A percentile compares a stretch with the other conserved stretches of the same genome.
phyloP scores from a whole-genome alignment of 1,140 invertebrate species.

The Odontomachus brunneus region DNA sequence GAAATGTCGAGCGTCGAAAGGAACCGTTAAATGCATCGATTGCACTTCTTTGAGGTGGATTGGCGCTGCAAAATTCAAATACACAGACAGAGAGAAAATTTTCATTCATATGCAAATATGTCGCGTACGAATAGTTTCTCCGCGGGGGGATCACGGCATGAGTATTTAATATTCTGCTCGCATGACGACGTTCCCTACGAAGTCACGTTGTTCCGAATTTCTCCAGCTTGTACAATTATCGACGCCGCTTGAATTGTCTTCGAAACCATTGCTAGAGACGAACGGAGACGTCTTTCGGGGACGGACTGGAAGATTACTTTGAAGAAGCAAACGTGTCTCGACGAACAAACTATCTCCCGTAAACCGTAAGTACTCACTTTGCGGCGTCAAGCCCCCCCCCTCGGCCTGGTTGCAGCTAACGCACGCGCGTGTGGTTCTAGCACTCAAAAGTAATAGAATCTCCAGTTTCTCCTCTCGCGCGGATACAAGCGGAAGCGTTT shows the following conservation, averaged over 20 bases:
- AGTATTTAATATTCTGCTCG: background rate
- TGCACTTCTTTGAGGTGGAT: background rate
- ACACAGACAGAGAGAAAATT: background rate
- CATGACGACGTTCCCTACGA: background rate
- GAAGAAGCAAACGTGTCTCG: conserved; percentile 53
- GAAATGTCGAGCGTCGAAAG: background rate
- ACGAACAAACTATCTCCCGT: conserved; percentile 52
- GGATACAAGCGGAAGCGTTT: conserved; percentile 44
- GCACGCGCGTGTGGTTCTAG: conserved; percentile 34
- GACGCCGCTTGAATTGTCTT: background rate
- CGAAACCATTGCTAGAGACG: background rate
- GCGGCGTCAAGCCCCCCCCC: conserved; percentile 43
- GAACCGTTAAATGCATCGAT: background rate
- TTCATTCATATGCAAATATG: conserved; percentile 1
- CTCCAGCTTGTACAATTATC: conserved; percentile 5
- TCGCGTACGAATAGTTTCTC: background rate
- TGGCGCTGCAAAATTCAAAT: background rate
- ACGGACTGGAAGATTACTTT: conserved; percentile 36
- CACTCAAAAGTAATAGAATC: conserved; percentile 60
- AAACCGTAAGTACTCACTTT: conserved; percentile 59
- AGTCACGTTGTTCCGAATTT: background rate
- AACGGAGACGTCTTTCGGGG: conserved; percentile 7
- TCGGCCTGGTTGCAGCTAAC: conserved; percentile 44
- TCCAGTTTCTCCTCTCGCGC: conserved; percentile 42
- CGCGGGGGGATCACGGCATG: background rate